A percentile compares a stretch with the other conserved stretches of the same genome.
phyloP scores from a whole-genome alignment of 1,140 invertebrate species.

The Brachionus rubens region DNA sequence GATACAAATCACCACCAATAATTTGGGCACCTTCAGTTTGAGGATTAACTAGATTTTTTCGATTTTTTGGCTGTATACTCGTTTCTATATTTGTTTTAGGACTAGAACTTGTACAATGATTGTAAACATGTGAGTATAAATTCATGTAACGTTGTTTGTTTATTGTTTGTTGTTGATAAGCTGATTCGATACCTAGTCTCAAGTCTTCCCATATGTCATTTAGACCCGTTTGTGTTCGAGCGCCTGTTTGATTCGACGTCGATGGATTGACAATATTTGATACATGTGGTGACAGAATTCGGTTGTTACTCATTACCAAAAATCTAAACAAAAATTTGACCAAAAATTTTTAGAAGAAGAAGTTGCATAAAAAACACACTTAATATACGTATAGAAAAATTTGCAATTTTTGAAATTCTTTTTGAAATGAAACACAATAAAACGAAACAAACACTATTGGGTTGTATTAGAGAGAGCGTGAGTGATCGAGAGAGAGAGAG shows the following conservation, averaged over 20 bases:
- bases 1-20: slow-evolving; percentile 18
- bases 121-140: slow-evolving; percentile 39
- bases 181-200: neutral
- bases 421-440: too few species aligned
- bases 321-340: too few species aligned
- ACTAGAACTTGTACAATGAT: slow-evolving; percentile 35
- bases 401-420: too few species aligned
- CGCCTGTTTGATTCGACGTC: neutral
- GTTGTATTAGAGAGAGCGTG: too few species aligned
- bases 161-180: slow-evolving; percentile 45
- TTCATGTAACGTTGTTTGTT: slow-evolving; percentile 26
- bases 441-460: too few species aligned
- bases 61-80: neutral
- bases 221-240: neutral
- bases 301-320: slow-evolving; percentile 19
- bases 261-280: slow-evolving; percentile 23
- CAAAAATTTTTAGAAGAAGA: too few species aligned
- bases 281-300: slow-evolving; percentile 20
- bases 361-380: neutral
- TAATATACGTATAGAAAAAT: neutral
- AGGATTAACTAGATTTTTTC: neutral
- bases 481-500: too few species aligned
- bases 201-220: slow-evolving; percentile 37
- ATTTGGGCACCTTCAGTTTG: slow-evolving; percentile 26
- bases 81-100: neutral